Evolutionary conservation across 2,797 vertebrate species (phyloP), one percentile per base, ranked within the genome.

Genomic region (Sandelia bainsii): DNA sequence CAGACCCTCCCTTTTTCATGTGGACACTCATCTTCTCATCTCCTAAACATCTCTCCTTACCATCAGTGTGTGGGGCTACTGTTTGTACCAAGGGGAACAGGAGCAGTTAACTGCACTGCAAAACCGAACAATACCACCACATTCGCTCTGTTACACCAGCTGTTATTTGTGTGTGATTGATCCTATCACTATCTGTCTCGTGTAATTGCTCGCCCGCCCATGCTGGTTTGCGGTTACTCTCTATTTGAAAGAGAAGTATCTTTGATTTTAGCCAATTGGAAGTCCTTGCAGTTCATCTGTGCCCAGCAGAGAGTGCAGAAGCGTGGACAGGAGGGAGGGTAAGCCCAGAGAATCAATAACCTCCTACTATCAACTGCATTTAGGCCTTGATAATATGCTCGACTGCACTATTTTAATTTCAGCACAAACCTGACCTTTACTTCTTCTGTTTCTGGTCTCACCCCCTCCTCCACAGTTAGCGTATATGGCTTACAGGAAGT

Each of bases 401-500:
- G 0, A 20, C 52, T 62, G 6, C 49, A 76, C 25, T 72, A 8
- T 66, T 84, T 77, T 72, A 79, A 74, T 71, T 49, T 50, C 49
- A 50, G 29, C 71, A 72, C 45, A 54, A 62, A 59, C 11, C 17
- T 61, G 74, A 83, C 60, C 61, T 74, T 58, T 63, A 25, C 58
- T 25, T 63, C 23, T 39, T 46, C 20, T 61, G 8, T 53, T 48
- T 58, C 51, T 34, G 54, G 7, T 53, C 44, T 77, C 13, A 0
- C 13, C 29, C 29, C 59, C 68, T n/a, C 56, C 49, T 53, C 3
- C 65, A 69, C 27, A 54, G 34, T 39, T 11, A 61, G 66, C 59
- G 40, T 52, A 37, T 53, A 39, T 19, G 59, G 79, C 58, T 91
- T 85, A 82, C 84, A 87, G 86, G 87, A 90, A 90, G 61, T 72